phyloP scores from a whole-genome alignment of 2,113 vertebrate species.

The Catharus bicknelli region DNA sequence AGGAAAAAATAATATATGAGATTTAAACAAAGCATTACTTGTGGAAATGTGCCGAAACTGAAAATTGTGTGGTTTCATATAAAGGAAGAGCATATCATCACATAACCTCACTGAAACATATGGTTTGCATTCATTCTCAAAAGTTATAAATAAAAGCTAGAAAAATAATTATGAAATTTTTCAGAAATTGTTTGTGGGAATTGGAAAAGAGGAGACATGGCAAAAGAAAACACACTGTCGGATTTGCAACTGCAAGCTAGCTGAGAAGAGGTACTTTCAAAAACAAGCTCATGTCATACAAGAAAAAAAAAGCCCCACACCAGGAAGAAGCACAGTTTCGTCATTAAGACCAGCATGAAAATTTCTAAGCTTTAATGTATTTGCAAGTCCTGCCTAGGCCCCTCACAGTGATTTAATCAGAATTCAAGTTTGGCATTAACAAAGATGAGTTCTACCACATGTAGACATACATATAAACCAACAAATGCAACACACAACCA shows the following conservation, averaged over 20 bases:
- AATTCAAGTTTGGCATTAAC: neutral
- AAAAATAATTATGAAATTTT: constrained; percentile 7
- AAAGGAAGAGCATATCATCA: neutral
- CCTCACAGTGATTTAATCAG: neutral
- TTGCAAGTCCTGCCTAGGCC: neutral
- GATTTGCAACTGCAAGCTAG: neutral
- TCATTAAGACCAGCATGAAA: neutral
- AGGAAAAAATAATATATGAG: neutral
- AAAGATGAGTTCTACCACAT: neutral
- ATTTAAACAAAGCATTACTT: neutral
- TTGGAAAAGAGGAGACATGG: neutral
- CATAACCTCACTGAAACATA: neutral
- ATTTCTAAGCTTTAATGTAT: neutral
- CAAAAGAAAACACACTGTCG: neutral
- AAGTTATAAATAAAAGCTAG: constrained; percentile 13
- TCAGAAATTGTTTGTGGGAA: neutral
- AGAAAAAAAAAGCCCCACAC: neutral
- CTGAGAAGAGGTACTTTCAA: neutral
- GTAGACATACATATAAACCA: neutral
- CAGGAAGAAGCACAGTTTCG: neutral
- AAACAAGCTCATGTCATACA: constrained; percentile 9
- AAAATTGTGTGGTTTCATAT: constrained; percentile 14
- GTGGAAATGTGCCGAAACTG: neutral
- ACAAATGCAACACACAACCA: neutral
- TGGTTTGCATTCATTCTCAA: constrained; percentile 7